These are phyloP conservation scores for Sphyrna mokarran DNA, from an alignment of 2,113 vertebrate species.

Conservation along the genomic window DNA sequence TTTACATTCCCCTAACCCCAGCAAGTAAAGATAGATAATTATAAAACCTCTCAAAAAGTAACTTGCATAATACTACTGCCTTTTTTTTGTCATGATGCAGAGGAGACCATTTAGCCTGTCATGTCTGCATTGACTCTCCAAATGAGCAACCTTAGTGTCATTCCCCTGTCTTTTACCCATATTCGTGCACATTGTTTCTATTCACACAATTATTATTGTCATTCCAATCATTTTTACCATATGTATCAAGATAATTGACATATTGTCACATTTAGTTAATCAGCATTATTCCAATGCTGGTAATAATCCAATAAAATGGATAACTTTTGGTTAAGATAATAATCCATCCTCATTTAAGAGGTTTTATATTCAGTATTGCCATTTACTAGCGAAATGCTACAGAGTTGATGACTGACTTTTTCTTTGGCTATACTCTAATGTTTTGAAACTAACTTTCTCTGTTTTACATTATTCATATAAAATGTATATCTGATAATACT, in stretches of 20 bases:
- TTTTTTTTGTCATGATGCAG: background rate
- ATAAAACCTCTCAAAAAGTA: background rate
- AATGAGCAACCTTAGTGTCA: no score
- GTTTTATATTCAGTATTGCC: background rate
- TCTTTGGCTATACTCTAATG: background rate
- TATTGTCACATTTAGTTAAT: background rate
- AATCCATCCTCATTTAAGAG: background rate
- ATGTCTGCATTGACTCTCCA: no score
- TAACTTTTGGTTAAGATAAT: background rate
- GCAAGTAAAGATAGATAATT: background rate
- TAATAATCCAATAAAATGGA: background rate
- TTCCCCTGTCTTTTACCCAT: no score
- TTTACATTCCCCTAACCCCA: background rate
- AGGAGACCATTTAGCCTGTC: no score
- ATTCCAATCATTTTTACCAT: background rate
- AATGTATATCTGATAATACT: slow-evolving; percentile 46
- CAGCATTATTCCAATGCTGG: background rate
- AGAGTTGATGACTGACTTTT: no score
- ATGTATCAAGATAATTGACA: background rate
- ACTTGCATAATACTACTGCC: background rate
- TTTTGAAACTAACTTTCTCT: background rate
- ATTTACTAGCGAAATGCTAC: background rate
- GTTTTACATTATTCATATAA: background rate
- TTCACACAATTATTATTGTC: no score
- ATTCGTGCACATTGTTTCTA: no score